Evolutionary conservation across 1,140 invertebrate genomes (phyloP).

Genomic region (Glomeris maerens): DNA sequence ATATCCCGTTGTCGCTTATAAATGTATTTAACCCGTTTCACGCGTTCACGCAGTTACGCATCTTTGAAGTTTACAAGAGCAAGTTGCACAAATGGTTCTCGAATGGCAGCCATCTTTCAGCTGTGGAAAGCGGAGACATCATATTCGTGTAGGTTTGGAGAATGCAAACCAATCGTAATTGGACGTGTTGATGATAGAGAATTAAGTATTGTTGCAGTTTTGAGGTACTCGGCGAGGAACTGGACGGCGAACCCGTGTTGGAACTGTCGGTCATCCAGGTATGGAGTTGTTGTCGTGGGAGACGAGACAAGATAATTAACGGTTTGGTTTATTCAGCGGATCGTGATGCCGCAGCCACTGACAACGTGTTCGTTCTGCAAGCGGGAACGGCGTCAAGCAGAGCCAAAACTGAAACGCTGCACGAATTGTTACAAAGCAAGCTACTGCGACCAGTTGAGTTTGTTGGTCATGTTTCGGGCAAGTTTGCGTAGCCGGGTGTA

Average conservation of each 20-base stretch:
- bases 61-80: conserved; percentile 29
- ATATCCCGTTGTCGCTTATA: no score
- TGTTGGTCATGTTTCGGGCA: no score
- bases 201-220: conserved; percentile 25
- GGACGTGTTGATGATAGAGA: no score
- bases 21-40: neutral
- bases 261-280: conserved; percentile 32
- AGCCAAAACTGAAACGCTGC: conserved; percentile 30
- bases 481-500: no score
- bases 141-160: conserved; percentile 33
- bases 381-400: conserved; percentile 21
- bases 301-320: neutral
- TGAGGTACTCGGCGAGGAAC: conserved; percentile 28
- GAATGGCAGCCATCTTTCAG: conserved; percentile 18
- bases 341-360: conserved; percentile 26
- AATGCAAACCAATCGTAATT: no score
- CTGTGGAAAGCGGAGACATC: conserved; percentile 22
- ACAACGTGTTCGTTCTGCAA: conserved; percentile 27
- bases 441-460: conserved; percentile 36
- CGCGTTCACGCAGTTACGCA: conserved; percentile 24
- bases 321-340: conserved; percentile 22
- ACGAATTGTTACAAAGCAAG: conserved; percentile 33
- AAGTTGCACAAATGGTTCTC: conserved; percentile 26
- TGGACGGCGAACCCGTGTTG: conserved; percentile 29
- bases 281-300: neutral